Evolutionary conservation across 1,140 invertebrate species (phyloP).

Genomic region (Rhagoletis pomonella): DNA sequence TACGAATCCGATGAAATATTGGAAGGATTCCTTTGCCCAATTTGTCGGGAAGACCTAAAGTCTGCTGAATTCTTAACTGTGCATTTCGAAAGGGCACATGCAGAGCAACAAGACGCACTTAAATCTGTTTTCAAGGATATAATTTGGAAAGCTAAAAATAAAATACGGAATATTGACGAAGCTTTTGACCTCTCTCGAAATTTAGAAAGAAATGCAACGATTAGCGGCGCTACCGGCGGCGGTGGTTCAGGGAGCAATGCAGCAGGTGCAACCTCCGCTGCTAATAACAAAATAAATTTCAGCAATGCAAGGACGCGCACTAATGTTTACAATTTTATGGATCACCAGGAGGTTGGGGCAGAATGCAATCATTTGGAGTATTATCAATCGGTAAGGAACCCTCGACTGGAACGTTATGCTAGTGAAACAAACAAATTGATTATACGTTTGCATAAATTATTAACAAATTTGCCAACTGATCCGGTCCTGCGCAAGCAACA

Average conservation of each 20-base stretch:
- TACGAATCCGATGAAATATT: slow-evolving; percentile 78
- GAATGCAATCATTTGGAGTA: slow-evolving; percentile 83
- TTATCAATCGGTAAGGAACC: slow-evolving; percentile 85
- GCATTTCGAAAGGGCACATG: slow-evolving; percentile 92
- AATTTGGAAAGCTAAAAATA: slow-evolving; percentile 92
- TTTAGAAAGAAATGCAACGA: slow-evolving; percentile 75
- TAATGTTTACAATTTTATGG: slow-evolving; percentile 76
- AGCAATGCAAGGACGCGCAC: slow-evolving; percentile 62
- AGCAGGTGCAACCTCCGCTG: neutral
- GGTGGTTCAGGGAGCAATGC: slow-evolving; percentile 58
- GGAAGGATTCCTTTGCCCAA: slow-evolving; percentile 95
- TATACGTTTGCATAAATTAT: slow-evolving; percentile 93
- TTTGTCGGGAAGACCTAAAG: slow-evolving; percentile 92
- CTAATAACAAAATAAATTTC: slow-evolving; percentile 13
- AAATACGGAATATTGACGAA: slow-evolving; percentile 87
- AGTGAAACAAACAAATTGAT: slow-evolving; percentile 97
- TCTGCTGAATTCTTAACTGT: slow-evolving; percentile 86
- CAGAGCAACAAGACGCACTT: slow-evolving; percentile 92
- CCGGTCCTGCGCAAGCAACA: slow-evolving; percentile 88
- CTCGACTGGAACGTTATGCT: slow-evolving; percentile 88
- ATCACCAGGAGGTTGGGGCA: slow-evolving; percentile 81
- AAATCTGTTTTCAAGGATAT: slow-evolving; percentile 90
- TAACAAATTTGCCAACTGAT: slow-evolving; percentile 88
- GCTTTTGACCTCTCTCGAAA: slow-evolving; percentile 75
- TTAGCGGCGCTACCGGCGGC: slow-evolving; percentile 57